phyloP scores from a whole-genome alignment of 1,140 invertebrate species.

The Drusus annulatus region DNA sequence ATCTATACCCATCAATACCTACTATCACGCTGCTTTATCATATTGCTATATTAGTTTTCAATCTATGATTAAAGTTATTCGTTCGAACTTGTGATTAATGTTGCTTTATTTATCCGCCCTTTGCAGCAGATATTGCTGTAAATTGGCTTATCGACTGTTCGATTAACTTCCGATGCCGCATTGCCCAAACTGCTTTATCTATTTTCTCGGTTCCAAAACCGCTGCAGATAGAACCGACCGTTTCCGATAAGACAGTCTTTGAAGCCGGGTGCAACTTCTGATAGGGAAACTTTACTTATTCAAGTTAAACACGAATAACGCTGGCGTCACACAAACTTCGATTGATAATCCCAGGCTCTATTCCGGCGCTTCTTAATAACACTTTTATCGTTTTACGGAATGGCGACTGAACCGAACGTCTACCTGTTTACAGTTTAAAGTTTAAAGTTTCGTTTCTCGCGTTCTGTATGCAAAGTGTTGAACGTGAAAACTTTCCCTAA shows the following conservation, averaged over 20 bases:
- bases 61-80: background rate
- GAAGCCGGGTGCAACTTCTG: conserved; percentile 19
- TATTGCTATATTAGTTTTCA: no score
- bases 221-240: conserved; percentile 12
- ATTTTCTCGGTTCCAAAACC: conserved; percentile 10
- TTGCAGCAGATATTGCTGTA: no score
- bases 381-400: conserved; percentile 38
- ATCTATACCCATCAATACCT: no score
- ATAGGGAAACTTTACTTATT: conserved; percentile 39
- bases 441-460: conserved; percentile 6
- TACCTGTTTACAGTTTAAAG: no score
- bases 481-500: conserved; percentile 35
- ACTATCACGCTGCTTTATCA: no score
- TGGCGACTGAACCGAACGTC: conserved; percentile 13
- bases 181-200: conserved; percentile 25
- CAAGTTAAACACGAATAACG: conserved; percentile 34
- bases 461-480: conserved; percentile 45
- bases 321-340: conserved; percentile 33
- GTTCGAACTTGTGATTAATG: background rate
- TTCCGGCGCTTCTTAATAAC: conserved; percentile 44
- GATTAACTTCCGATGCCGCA: conserved; percentile 21
- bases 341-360: conserved; percentile 42
- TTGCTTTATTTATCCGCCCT: no score
- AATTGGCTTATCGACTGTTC: conserved; percentile 4
- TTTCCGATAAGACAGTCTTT: conserved; percentile 8